A percentile compares a stretch with the other conserved stretches of the same genome.
phyloP scores from a whole-genome alignment of 2,888 invertebrate genomes.

The Calameuta filiformis region DNA sequence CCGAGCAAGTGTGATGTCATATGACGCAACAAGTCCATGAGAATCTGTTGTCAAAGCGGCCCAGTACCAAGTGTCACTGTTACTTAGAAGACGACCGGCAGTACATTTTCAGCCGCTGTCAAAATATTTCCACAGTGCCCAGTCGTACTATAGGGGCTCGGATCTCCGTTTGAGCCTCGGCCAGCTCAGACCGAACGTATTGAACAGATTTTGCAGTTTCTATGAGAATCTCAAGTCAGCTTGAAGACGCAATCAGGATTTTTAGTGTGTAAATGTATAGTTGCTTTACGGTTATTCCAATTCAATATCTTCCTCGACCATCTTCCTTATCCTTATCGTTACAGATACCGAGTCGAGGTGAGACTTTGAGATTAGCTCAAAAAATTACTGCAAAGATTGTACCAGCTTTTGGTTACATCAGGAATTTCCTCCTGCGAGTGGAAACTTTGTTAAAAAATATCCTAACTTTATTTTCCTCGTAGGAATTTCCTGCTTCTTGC shows the following conservation, averaged over 20 bases:
- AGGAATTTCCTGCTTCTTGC: background rate
- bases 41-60: background rate
- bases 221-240: no score
- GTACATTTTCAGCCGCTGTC: background rate
- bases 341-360: background rate
- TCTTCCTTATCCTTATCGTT: background rate
- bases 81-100: background rate
- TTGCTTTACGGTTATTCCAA: no score
- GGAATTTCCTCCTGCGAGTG: background rate
- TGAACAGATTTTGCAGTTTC: no score
- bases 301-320: no score
- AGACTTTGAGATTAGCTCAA: background rate
- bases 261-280: no score
- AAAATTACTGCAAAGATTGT: background rate
- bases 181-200: no score
- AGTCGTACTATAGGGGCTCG: background rate
- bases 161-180: no score
- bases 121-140: background rate
- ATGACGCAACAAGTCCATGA: background rate
- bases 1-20: background rate
- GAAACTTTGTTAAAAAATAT: no score
- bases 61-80: background rate
- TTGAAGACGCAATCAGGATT: no score
- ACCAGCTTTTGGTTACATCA: background rate
- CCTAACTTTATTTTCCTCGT: no score